Conservation (phyloP, 2,888 invertebrate species). For the Camptogramma bilineatum region DNA sequence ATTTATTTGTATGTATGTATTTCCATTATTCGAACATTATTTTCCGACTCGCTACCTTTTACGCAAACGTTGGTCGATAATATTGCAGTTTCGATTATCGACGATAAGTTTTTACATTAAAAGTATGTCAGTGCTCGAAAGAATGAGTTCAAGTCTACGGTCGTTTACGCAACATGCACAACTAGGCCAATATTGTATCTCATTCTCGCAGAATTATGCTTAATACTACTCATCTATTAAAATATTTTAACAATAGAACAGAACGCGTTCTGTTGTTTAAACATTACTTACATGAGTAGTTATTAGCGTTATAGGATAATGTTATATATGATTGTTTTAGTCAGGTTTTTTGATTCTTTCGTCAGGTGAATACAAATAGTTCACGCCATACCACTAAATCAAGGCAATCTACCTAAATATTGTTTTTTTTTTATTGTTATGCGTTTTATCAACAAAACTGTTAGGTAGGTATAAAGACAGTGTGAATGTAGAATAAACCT, state of each 20-base stretch:
- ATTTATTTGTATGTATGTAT: background rate
- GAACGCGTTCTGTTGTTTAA: background rate
- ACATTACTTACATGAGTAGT: too few species aligned
- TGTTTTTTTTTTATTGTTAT: too few species aligned
- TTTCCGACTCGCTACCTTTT: slow-evolving; percentile 6
- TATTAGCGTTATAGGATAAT: too few species aligned
- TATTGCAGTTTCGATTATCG: slow-evolving; percentile 20
- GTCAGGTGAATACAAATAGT: too few species aligned
- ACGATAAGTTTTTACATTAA: slow-evolving; percentile 28
- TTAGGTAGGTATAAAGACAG: too few species aligned
- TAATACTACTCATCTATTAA: slow-evolving; percentile 33
- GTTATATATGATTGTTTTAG: too few species aligned
- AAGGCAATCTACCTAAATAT: too few species aligned
- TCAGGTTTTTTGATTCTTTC: too few species aligned
- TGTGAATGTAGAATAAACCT: too few species aligned
- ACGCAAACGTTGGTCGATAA: slow-evolving; percentile 14
- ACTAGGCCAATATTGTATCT: slow-evolving; percentile 75
- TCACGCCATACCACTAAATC: too few species aligned
- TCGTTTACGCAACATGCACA: slow-evolving; percentile 77
- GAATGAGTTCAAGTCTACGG: slow-evolving; percentile 81
- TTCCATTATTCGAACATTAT: background rate
- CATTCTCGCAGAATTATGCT: slow-evolving; percentile 47
- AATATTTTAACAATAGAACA: slow-evolving; percentile 15
- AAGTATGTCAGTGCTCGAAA: slow-evolving; percentile 64
- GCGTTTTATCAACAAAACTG: too few species aligned